Conservation (phyloP, 2,888 invertebrate species). For the Strigamia crassipes region DNA sequence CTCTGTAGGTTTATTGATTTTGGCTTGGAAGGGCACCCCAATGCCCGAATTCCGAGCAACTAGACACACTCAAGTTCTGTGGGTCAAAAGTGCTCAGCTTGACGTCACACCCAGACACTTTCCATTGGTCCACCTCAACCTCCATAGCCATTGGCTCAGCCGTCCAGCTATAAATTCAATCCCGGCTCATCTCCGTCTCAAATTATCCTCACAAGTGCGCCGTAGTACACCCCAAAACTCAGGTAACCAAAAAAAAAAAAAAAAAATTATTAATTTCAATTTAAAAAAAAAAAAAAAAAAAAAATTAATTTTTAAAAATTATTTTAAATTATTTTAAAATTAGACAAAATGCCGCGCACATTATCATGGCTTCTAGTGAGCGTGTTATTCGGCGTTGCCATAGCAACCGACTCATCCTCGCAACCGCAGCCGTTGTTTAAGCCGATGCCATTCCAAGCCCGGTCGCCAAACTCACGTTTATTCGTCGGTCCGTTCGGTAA, state of each 20-base stretch:
- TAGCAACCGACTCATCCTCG: background rate
- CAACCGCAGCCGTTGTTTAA: background rate
- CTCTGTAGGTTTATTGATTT: constrained; percentile 10
- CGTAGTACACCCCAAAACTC: background rate
- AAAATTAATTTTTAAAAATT: background rate
- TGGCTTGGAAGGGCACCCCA: constrained; percentile 17
- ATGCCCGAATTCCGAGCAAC: constrained; percentile 10
- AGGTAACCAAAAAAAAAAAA: too few relatives aligned
- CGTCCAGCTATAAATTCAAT: background rate
- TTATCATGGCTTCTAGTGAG: background rate
- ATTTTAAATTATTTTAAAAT: background rate
- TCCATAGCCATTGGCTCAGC: background rate
- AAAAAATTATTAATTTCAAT: too few relatives aligned
- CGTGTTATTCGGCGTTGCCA: background rate
- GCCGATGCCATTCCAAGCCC: constrained; percentile 2
- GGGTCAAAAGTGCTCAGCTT: background rate
- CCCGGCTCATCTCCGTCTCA: background rate
- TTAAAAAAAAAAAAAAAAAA: background rate
- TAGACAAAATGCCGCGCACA: background rate
- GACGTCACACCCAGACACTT: background rate
- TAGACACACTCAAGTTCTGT: constrained; percentile 19
- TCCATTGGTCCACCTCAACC: constrained; percentile 1
- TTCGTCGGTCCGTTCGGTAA: constrained; percentile 46
- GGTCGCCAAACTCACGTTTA: constrained; percentile 44
- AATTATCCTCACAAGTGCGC: background rate